Evolutionary conservation across 2,113 vertebrate genomes (phyloP).

Genomic region (Trochalopteron elliotii): DNA sequence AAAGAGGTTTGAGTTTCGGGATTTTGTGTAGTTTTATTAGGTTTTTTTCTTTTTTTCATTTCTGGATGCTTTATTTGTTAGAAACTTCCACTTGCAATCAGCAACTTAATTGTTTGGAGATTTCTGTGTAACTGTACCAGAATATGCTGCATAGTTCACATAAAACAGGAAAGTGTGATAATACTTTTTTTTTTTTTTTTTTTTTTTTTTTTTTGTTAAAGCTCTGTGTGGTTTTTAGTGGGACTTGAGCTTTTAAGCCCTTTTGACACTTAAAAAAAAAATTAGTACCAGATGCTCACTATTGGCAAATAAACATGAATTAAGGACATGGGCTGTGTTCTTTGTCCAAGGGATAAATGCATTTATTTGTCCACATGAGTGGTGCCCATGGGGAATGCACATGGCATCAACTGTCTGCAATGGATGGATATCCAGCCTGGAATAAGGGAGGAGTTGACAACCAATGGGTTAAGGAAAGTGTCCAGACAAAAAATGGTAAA

Average conservation of each 20-base stretch:
- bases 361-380: neutral
- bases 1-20: fast-evolving
- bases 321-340: neutral
- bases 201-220: neutral
- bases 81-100: neutral
- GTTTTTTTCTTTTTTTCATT: neutral
- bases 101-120: neutral
- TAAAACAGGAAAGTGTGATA: neutral
- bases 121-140: neutral
- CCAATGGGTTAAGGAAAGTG: fast-evolving
- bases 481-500: neutral
- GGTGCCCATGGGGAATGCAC: neutral
- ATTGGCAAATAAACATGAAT: neutral
- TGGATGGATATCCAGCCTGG: neutral
- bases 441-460: neutral
- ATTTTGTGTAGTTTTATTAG: neutral
- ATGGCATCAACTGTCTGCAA: neutral
- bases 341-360: neutral
- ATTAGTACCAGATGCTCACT: neutral
- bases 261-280: neutral
- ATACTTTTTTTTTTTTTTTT: too few species aligned
- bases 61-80: neutral
- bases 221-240: neutral
- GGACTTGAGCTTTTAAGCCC: neutral
- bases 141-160: neutral